Evolutionary conservation across 2,888 invertebrate species (phyloP).

Genomic region (Dysmachus trigonus): DNA sequence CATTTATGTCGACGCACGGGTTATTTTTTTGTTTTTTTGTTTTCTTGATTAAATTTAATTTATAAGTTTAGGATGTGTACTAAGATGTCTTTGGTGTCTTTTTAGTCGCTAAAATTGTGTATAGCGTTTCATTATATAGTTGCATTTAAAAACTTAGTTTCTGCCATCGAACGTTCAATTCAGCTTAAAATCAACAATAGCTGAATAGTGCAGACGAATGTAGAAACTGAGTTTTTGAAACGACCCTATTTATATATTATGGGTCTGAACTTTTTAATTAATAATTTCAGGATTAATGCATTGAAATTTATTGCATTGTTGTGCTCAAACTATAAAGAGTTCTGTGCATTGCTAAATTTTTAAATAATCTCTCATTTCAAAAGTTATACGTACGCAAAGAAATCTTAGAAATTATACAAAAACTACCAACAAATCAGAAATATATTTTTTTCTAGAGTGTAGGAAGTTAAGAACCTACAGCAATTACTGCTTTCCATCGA

Average conservation of each 20-base stretch:
- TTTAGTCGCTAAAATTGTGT: neutral
- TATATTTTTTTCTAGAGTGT: neutral
- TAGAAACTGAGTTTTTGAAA: no score
- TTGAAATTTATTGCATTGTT: neutral
- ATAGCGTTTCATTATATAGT: no score
- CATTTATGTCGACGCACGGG: constrained; percentile 49
- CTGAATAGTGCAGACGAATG: no score
- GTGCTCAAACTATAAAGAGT: neutral
- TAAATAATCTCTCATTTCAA: neutral
- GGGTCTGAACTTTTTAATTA: neutral
- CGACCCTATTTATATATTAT: no score
- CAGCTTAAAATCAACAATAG: no score
- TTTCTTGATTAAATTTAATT: constrained; percentile 4
- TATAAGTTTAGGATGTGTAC: neutral
- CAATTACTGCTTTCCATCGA: neutral
- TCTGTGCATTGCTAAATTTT: neutral
- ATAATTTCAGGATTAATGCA: neutral
- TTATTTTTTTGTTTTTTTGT: neutral
- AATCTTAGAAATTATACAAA: neutral
- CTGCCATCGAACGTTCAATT: no score
- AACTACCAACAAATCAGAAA: neutral
- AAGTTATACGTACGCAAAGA: neutral
- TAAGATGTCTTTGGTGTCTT: neutral
- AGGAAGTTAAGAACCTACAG: neutral
- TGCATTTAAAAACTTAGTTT: no score